Evolutionary conservation across 2,888 invertebrate genomes (phyloP).

Genomic region (Lasioglossum vierecki): DNA sequence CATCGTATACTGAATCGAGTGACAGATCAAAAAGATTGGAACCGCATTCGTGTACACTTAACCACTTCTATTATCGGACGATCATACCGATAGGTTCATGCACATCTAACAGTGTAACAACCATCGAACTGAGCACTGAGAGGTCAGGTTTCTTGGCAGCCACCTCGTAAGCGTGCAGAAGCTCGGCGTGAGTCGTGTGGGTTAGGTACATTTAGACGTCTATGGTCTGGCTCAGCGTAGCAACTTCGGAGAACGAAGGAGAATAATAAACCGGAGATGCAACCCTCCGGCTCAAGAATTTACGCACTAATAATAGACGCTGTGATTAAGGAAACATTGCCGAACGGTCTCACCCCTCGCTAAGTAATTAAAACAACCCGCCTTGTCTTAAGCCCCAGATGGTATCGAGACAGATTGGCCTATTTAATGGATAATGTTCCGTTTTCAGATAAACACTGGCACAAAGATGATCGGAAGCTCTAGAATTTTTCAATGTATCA

Average conservation of each 20-base stretch:
- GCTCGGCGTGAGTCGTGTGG: constrained; percentile 71
- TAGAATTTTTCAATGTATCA: no score
- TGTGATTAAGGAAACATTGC: background rate
- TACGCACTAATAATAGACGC: background rate
- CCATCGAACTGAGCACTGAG: constrained; percentile 56
- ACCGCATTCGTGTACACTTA: constrained; percentile 11
- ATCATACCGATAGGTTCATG: constrained; percentile 59
- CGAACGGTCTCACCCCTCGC: no score
- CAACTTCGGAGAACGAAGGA: background rate
- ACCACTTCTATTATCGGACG: constrained; percentile 26
- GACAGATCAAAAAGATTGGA: background rate
- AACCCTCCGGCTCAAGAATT: background rate
- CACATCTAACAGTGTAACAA: constrained; percentile 62
- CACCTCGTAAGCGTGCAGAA: constrained; percentile 77
- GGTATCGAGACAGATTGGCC: background rate
- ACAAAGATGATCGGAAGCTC: no score
- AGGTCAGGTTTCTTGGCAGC: constrained; percentile 68
- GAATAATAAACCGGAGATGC: background rate
- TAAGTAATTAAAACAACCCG: background rate
- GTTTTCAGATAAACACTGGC: background rate
- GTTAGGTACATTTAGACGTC: constrained; percentile 24
- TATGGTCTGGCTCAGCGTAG: constrained; percentile 5
- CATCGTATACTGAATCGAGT: background rate
- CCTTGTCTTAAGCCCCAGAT: background rate
- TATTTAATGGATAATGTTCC: background rate